Conservation (phyloP, 2,797 vertebrate species). For the Ispidina lecontei region DNA sequence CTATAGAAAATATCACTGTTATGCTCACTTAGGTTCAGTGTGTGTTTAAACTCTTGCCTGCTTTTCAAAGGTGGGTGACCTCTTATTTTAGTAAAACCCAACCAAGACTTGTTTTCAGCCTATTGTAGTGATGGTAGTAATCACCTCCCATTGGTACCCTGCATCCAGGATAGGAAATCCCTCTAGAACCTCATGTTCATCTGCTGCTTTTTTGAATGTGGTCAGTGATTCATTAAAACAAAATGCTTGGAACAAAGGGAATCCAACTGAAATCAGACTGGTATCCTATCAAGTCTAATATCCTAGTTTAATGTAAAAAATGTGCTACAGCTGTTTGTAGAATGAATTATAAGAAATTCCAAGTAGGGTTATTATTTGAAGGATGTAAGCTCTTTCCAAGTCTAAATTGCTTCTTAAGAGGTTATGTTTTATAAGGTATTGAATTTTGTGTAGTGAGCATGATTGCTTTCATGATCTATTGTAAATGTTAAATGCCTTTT, state of each 20-base stretch:
- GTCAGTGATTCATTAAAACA: constrained; percentile 4
- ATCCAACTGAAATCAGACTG: not conserved
- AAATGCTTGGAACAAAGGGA: not conserved
- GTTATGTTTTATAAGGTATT: not conserved
- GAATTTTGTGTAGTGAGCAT: not conserved
- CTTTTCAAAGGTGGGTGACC: not conserved
- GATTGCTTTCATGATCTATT: not conserved
- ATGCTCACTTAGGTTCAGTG: not conserved
- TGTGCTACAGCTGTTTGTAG: not conserved
- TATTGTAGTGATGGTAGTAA: not conserved
- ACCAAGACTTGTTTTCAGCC: not conserved
- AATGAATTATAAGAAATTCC: not conserved
- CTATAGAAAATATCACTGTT: not conserved
- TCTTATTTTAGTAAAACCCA: not conserved
- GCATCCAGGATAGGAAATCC: not conserved
- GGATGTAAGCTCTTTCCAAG: not conserved
- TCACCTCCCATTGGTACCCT: not conserved
- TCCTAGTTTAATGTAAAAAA: constrained; percentile 8
- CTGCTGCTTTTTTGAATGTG: not conserved
- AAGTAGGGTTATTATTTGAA: not conserved
- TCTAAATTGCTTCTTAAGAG: not conserved
- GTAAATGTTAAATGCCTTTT: not conserved
- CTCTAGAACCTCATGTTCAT: not conserved
- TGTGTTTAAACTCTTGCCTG: not conserved
- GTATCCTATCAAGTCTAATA: constrained; percentile 15